Evolutionary conservation across 64 coral and sea anemone species (phyloP).

Genomic region (Porites lutea): DNA sequence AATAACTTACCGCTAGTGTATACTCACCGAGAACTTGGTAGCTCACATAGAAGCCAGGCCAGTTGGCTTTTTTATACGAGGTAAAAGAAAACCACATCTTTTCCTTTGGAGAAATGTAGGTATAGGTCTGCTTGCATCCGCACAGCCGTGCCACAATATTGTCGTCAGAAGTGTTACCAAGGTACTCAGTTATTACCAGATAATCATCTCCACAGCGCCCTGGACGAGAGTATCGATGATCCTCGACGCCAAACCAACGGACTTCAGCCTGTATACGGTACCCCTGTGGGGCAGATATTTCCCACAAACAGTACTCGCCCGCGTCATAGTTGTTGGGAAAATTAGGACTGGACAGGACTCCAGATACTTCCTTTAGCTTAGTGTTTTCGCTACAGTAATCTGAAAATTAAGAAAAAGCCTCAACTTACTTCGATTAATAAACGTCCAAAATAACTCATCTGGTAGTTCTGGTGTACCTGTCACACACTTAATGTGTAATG

Average conservation of each 20-base stretch:
- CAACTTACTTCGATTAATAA: neutral
- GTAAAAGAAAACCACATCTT: neutral
- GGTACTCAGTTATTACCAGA: neutral
- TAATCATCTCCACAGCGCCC: neutral
- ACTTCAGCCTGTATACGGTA: slow-evolving; percentile 10
- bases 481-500: too few relatives aligned
- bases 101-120: neutral
- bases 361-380: neutral
- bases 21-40: slow-evolving; percentile 26
- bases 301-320: neutral
- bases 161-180: neutral
- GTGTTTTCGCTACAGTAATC: neutral
- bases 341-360: slow-evolving; percentile 14
- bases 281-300: neutral
- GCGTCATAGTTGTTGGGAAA: slow-evolving; percentile 31
- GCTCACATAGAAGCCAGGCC: slow-evolving; percentile 39
- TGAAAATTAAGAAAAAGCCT: neutral
- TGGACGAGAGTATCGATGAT: neutral
- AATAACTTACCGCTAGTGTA: too few relatives aligned
- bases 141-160: neutral
- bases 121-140: neutral
- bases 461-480: too few relatives aligned
- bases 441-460: too few relatives aligned
- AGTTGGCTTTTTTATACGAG: slow-evolving; percentile 3
- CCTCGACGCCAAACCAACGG: slow-evolving; percentile 22